A percentile compares a stretch with the other conserved stretches of the same genome.
Evolutionary conservation across 2,888 invertebrate genomes (phyloP).

Genomic region (Eugnorisma glareosa): DNA sequence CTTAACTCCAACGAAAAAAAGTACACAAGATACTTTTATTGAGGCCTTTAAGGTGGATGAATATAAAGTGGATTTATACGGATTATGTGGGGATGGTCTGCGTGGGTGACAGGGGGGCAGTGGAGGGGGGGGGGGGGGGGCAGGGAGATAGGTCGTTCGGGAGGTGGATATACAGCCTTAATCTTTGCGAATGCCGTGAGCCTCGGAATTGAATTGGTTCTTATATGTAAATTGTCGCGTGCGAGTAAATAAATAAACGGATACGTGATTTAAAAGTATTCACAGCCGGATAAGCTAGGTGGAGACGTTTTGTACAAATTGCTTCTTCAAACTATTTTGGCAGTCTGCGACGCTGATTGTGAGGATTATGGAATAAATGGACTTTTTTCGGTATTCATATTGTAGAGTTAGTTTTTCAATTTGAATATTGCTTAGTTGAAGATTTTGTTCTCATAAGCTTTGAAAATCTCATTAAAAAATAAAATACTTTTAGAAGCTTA

Average conservation of each 20-base stretch:
- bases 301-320: slow-evolving; percentile 70
- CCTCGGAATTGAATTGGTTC: slow-evolving; percentile 88
- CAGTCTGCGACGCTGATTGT: slow-evolving; percentile 60
- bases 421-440: not conserved
- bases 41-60: slow-evolving; percentile 90
- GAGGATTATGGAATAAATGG: slow-evolving; percentile 36
- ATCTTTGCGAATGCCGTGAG: slow-evolving; percentile 87
- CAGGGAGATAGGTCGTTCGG: slow-evolving; percentile 70
- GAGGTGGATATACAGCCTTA: slow-evolving; percentile 81
- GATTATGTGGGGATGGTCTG: slow-evolving; percentile 86
- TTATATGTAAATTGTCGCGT: slow-evolving; percentile 88
- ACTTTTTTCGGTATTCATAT: not conserved
- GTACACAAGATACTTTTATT: slow-evolving; percentile 87
- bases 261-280: slow-evolving; percentile 85
- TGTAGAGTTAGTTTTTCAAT: not conserved
- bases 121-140: slow-evolving; percentile 64
- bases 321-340: slow-evolving; percentile 58
- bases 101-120: slow-evolving; percentile 70
- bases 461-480: not conserved
- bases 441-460: not conserved
- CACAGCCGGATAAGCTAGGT: slow-evolving; percentile 76
- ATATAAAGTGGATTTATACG: slow-evolving; percentile 89
- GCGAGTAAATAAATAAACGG: slow-evolving; percentile 88
- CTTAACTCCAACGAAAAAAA: slow-evolving; percentile 74
- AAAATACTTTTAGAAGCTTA: not conserved